Evolutionary conservation across 1,140 invertebrate species (phyloP).

Genomic region (Thereuonema tuberculata): DNA sequence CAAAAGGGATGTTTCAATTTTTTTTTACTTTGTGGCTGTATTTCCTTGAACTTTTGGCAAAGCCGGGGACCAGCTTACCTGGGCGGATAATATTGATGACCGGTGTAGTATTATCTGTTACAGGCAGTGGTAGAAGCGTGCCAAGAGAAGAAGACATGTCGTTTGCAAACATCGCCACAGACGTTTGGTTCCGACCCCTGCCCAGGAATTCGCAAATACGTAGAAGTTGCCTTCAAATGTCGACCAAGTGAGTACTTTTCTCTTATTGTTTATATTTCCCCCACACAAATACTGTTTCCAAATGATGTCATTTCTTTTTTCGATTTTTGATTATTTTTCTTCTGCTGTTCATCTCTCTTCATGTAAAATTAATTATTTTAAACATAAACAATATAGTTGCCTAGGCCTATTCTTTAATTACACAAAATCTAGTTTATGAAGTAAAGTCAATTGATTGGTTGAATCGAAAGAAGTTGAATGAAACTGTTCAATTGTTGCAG

Average conservation of each 20-base stretch:
- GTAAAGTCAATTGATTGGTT: too few relatives aligned
- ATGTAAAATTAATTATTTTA: too few relatives aligned
- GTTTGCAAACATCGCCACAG: constrained; percentile 63
- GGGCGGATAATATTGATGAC: constrained; percentile 6
- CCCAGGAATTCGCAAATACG: constrained; percentile 67
- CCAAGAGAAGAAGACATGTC: constrained; percentile 76
- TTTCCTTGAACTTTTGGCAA: too few relatives aligned
- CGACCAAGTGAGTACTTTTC: constrained; percentile 66
- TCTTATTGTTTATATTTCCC: neutral
- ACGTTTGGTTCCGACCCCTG: constrained; percentile 72
- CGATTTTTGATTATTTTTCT: neutral
- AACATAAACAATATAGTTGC: too few relatives aligned
- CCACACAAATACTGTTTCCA: too few relatives aligned
- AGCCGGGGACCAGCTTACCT: constrained; percentile 7
- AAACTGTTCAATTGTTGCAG: too few relatives aligned
- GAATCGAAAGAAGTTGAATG: too few relatives aligned
- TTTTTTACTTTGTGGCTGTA: too few relatives aligned
- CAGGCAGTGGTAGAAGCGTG: constrained; percentile 84
- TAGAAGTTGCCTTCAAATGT: constrained; percentile 87
- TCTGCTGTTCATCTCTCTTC: neutral
- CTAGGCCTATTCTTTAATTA: too few relatives aligned
- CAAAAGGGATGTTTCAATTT: too few relatives aligned
- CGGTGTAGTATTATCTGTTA: constrained; percentile 64
- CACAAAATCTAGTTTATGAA: too few relatives aligned
- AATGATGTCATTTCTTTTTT: neutral